Evolutionary conservation across 2,888 invertebrate species (phyloP).

Genomic region (Archips xylosteana): DNA sequence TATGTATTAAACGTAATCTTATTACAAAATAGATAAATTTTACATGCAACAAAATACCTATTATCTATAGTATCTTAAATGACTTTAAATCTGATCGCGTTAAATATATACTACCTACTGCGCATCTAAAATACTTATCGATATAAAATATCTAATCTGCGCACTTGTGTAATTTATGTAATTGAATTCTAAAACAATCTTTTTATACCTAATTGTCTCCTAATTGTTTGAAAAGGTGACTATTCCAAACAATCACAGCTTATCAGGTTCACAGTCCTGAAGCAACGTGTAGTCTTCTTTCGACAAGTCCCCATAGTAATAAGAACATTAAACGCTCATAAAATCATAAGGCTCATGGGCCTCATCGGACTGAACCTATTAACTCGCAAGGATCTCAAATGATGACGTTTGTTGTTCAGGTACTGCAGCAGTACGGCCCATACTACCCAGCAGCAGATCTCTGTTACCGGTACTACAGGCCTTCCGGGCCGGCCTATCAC

Average conservation of each 20-base stretch:
- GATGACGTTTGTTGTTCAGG: constrained; percentile 55
- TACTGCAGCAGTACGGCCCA: constrained; percentile 78
- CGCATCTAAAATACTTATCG: neutral
- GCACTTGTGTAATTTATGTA: neutral
- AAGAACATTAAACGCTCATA: too few relatives aligned
- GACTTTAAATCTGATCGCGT: neutral
- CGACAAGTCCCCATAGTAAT: too few relatives aligned
- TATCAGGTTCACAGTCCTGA: too few relatives aligned
- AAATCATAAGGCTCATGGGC: too few relatives aligned
- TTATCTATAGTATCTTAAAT: neutral
- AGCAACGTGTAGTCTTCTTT: too few relatives aligned
- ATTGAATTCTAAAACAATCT: too few relatives aligned
- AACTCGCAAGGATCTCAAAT: neutral
- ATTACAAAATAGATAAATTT: neutral
- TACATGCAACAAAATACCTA: neutral
- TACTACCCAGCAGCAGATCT: constrained; percentile 77
- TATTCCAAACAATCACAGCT: too few relatives aligned
- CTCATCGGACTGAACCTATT: neutral
- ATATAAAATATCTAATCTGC: too few relatives aligned
- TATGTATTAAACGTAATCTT: neutral
- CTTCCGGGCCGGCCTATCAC: constrained; percentile 81
- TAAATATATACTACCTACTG: neutral
- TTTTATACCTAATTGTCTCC: too few relatives aligned
- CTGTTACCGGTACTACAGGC: constrained; percentile 78
- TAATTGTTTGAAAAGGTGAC: too few relatives aligned